A percentile compares a stretch with the other conserved stretches of the same genome.
phyloP scores from a whole-genome alignment of 2,888 invertebrate genomes.

The Eupelmus urozonus region DNA sequence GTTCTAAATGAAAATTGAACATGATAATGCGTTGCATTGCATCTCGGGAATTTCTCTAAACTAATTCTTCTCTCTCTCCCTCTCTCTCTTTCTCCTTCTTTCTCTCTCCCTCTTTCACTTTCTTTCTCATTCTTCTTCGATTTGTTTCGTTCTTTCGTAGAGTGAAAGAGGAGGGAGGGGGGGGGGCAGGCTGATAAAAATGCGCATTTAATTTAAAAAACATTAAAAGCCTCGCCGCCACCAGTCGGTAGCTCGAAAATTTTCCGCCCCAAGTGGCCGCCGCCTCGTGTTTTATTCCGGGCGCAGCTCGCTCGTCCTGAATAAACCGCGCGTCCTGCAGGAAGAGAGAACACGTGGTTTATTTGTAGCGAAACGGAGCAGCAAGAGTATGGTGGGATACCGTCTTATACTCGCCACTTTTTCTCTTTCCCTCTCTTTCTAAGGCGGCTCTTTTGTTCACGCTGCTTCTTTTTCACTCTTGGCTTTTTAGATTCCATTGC shows the following conservation, averaged over 20 bases:
- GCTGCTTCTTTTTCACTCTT: constrained; percentile 32
- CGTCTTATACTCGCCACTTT: neutral
- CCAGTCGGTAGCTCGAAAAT: neutral
- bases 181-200: constrained; percentile 34
- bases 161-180: too few species aligned
- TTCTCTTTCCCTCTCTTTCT: constrained; percentile 12
- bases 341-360: constrained; percentile 60
- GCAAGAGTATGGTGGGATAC: neutral
- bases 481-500: constrained; percentile 26
- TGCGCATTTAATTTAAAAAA: constrained; percentile 54
- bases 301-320: constrained; percentile 29
- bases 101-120: too few species aligned
- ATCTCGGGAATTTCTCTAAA: neutral
- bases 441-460: neutral
- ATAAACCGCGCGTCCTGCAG: constrained; percentile 25
- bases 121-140: neutral
- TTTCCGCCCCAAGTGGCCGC: constrained; percentile 35
- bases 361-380: constrained; percentile 61
- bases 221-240: constrained; percentile 32
- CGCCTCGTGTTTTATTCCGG: constrained; percentile 35
- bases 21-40: constrained; percentile 2
- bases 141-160: neutral
- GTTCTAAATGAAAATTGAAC: constrained; percentile 24
- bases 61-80: neutral
- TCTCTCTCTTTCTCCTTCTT: neutral